phyloP scores from a whole-genome alignment of 2,113 vertebrate species.

The Mormyrus iriodes region DNA sequence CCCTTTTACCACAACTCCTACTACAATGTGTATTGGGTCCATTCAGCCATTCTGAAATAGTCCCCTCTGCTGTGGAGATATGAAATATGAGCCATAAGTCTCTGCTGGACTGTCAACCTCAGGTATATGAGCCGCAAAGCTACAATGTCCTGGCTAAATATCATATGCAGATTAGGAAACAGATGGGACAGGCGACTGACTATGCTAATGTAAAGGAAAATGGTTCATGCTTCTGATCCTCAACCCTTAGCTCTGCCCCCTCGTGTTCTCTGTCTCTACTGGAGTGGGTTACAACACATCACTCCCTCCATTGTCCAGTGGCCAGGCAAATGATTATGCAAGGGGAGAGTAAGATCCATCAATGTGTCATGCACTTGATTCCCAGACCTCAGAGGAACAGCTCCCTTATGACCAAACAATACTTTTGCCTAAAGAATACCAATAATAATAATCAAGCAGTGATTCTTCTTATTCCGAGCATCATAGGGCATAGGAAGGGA shows the following conservation, averaged over 20 bases:
- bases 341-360: constrained; percentile 54
- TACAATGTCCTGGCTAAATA: background rate
- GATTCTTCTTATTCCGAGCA: background rate
- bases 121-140: background rate
- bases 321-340: constrained; percentile 55
- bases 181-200: background rate
- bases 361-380: constrained; percentile 52
- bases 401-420: constrained; percentile 1
- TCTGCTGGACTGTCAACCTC: background rate
- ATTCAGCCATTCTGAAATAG: background rate
- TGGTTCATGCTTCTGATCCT: background rate
- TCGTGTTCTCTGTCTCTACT: constrained; percentile 22
- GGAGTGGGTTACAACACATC: constrained; percentile 1
- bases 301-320: constrained; percentile 31
- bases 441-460: constrained; percentile 44
- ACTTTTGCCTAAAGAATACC: constrained; percentile 15
- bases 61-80: background rate
- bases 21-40: background rate
- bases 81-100: background rate
- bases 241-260: background rate
- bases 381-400: constrained; percentile 35
- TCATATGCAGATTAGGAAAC: background rate
- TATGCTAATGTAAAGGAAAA: background rate
- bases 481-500: background rate
- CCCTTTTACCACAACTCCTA: background rate